phyloP scores from a whole-genome alignment of 2,888 invertebrate genomes.

The Sipunculus nudus region DNA sequence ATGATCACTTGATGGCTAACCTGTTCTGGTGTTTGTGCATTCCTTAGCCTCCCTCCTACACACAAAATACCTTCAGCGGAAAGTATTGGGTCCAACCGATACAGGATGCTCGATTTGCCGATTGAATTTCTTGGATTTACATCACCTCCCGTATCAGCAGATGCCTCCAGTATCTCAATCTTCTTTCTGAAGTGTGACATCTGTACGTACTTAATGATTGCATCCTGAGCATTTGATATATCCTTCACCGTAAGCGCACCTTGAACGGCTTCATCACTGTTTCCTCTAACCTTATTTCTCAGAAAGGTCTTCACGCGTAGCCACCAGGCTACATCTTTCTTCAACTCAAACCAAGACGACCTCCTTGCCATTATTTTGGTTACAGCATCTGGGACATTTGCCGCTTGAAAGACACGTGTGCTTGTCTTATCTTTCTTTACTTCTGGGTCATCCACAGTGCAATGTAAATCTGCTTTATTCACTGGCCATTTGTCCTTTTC shows the following conservation, averaged over 20 bases:
- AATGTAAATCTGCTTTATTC: not conserved
- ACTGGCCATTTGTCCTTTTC: not conserved
- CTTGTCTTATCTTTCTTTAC: not conserved
- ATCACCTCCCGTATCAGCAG: too few species aligned
- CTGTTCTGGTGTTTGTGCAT: not conserved
- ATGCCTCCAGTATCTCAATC: not conserved
- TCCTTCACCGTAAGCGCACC: not conserved
- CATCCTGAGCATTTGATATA: not conserved
- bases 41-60: constrained; percentile 3
- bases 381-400: not conserved
- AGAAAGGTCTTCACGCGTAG: constrained; percentile 4
- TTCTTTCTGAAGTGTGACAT: not conserved
- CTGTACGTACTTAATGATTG: not conserved
- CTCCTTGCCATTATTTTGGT: not conserved
- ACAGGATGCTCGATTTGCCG: too few species aligned
- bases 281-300: not conserved
- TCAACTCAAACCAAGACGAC: constrained; percentile 2
- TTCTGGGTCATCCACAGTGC: not conserved
- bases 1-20: not conserved
- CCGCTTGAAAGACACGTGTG: not conserved
- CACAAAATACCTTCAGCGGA: not conserved
- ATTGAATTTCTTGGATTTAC: too few species aligned
- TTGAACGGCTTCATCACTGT: not conserved
- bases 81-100: not conserved
- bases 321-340: constrained; percentile 7